Base-by-base conservation (phyloP, 2,888 invertebrate species). In the Campoplex nolae region DNA sequence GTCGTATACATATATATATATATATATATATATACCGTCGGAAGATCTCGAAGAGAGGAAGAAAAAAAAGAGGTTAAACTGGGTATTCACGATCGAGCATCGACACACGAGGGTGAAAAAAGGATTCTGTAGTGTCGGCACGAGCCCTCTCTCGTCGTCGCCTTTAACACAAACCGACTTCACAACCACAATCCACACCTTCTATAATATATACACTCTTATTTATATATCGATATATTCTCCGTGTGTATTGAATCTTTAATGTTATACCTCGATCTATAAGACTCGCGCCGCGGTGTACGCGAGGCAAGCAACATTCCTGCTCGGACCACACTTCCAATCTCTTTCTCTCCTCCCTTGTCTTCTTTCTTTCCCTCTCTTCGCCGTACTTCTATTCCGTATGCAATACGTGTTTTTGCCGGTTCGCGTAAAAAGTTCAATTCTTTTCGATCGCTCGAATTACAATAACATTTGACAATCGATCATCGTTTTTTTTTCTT, bases 231-330 rank as follows among this genome's bases (percentile, higher is more conserved):
- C 13, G 32, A 58, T 70, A 51, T 62, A 42, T 51, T 38, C 35
- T 67, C 16, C 71, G 65, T 42, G 71, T 51, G 32, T 71, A 71
- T 35, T 51, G 71, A 48, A 71, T 51, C 73, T 65, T 48, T 23
- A 76, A 75, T 51, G 62, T 70, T 77, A 77, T 77, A 70, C 79
- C 86, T 86, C 79, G 58, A 67, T 28, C 79, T 51, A n/a, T 51
- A 70, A 62, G 84, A 83, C 77, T 80, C 87, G 23, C 23, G 23
- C 6, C 38, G 89, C 90, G 90, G 67, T 65, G 90, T 90, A 91
- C 92, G 92, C 92, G 93, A 93, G 93, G 92, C 92, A 89, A 93
- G 92, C 93, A 91, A 91, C 93, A 94, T 93, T 93, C 93, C 93
- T 91, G 82, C 91, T 91, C 90, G 90, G 90, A 90, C 90, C 90